Evolutionary conservation across 92 coral and sea anemone genomes (phyloP), one percentile per base, ranked within the genome.

Genomic region (Scolanthus callimorphus): DNA sequence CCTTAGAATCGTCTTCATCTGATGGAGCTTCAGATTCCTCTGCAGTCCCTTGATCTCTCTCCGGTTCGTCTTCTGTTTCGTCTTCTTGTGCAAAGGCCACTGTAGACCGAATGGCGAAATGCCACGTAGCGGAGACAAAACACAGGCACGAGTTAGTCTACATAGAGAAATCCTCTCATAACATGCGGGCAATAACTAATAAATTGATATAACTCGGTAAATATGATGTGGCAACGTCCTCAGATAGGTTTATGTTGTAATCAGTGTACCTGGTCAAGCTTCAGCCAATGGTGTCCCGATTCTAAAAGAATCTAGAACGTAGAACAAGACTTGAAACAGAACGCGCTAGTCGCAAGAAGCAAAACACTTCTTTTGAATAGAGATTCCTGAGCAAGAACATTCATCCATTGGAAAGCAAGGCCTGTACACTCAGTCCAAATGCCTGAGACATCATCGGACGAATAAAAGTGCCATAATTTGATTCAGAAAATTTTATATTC

Each of bases 401-500:
- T 44, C 65, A 72, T 41, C 67, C 61, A 24, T 43, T 24, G 43
- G 37, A 38, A 38, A 11, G 3, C 63, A 22, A 19, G 47, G 11
- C 62, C 41, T 20, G 86, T 63, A 59, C 56, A 54, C 61, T 94
- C 99, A 94, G 88, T 85, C 99, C 99, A 94, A 94, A 94, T 94
- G 99, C 99, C 99, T 94, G 74, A 67, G 67, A 73, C 99, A 88
- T 94, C 99, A 94, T 62, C 59, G 96, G 99, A 88, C 90, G 44
- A 63, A 69, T 39, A 61, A 43, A 31, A 64, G 17, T 59, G 62
- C 30, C 46, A n/a, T n/a, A n/a, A n/a, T n/a, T n/a, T n/a, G n/a
- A n/a, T n/a, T n/a, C n/a, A n/a, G n/a, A n/a, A n/a, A n/a, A n/a
- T n/a, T n/a, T n/a, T n/a, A n/a, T n/a, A n/a, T n/a, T n/a, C n/a